Conservation (phyloP, 2,113 vertebrate genomes). For the Laticauda colubrina region DNA sequence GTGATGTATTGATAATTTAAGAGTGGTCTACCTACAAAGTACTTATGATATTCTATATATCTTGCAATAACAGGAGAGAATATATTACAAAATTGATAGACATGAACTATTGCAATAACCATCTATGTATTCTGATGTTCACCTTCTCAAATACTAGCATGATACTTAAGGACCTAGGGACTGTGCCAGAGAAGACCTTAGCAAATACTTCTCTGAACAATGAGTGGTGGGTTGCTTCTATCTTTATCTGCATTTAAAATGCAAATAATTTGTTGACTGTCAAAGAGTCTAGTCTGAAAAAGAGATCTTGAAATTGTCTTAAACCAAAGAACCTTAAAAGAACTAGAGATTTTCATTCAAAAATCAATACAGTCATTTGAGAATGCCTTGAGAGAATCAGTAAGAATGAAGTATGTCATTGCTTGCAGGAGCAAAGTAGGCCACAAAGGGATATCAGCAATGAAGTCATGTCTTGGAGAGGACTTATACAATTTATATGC, state of each 20-base stretch:
- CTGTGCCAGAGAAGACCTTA: not conserved
- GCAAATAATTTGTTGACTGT: not conserved
- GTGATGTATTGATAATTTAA: not conserved
- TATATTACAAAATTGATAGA: not conserved
- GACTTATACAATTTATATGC: not conserved
- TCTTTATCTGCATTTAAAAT: not conserved
- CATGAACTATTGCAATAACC: not conserved
- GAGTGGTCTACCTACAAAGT: not conserved
- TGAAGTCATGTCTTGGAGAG: not conserved
- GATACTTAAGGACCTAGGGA: not conserved
- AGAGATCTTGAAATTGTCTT: not conserved
- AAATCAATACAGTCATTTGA: not conserved
- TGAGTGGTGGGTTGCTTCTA: not conserved
- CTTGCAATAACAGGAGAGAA: not conserved
- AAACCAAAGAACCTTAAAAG: not conserved
- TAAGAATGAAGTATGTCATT: not conserved
- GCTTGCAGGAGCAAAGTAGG: not conserved
- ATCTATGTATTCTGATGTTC: not conserved
- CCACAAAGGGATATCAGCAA: not conserved
- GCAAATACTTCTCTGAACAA: not conserved
- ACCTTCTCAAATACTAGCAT: not conserved
- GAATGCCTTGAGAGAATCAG: not conserved
- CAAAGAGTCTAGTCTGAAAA: not conserved
- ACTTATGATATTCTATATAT: not conserved
- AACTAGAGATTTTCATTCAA: not conserved